Conservation (phyloP, 1,140 invertebrate genomes). For the Drosophila punjabiensis region DNA sequence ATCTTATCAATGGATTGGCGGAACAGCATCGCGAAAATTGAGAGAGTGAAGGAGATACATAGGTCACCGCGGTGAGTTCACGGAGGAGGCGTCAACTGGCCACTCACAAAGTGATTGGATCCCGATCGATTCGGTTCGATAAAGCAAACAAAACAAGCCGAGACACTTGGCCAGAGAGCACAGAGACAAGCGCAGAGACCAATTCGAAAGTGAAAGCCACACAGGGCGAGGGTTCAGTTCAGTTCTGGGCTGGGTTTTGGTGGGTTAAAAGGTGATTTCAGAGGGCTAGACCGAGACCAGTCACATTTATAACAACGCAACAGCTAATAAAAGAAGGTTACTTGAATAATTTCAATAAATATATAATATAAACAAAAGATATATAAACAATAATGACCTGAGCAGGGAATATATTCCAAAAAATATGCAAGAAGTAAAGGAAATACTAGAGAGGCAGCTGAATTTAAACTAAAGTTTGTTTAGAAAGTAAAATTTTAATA, state of each 20-base stretch:
- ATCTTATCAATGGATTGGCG: constrained; percentile 61
- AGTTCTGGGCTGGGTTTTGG: constrained; percentile 40
- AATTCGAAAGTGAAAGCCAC: constrained; percentile 68
- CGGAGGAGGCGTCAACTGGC: constrained; percentile 69
- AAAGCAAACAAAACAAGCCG: constrained; percentile 25
- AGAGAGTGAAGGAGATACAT: not conserved
- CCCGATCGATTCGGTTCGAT: constrained; percentile 49
- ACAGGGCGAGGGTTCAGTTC: constrained; percentile 18
- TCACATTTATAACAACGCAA: not conserved
- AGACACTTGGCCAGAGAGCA: not conserved
- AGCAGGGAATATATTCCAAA: not conserved
- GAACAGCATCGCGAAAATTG: constrained; percentile 18
- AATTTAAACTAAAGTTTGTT: not conserved
- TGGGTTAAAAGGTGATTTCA: constrained; percentile 18
- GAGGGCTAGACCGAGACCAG: not conserved
- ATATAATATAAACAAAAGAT: not conserved
- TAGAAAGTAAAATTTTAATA: not conserved
- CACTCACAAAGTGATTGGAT: constrained; percentile 70
- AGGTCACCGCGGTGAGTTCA: constrained; percentile 41
- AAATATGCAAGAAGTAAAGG: not conserved
- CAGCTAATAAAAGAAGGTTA: not conserved
- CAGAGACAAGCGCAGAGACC: not conserved
- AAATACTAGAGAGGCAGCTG: not conserved
- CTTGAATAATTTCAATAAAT: not conserved
- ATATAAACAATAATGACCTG: not conserved